Percentiles rank a stretch among this genome's conserved stretches.
These are phyloP conservation scores for Tenodera sinensis DNA, from an alignment of 2,888 invertebrate genomes.

Conservation along the genomic window DNA sequence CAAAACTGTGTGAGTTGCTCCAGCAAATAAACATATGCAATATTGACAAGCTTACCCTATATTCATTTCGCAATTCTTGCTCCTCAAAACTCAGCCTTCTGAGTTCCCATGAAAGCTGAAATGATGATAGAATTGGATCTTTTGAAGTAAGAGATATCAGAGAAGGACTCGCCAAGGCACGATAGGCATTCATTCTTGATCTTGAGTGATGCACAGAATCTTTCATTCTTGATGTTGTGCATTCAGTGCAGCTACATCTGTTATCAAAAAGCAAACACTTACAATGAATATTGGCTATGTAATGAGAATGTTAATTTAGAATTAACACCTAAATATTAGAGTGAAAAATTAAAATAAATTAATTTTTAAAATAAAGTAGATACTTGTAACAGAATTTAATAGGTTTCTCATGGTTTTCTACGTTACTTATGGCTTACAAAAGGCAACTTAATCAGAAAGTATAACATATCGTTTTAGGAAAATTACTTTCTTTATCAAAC, in stretches of 20 bases:
- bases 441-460: no score
- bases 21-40: background rate
- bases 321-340: no score
- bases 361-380: background rate
- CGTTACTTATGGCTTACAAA: no score
- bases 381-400: background rate
- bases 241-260: background rate
- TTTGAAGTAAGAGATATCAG: constrained; percentile 3
- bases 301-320: no score
- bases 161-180: constrained; percentile 5
- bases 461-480: no score
- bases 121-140: background rate
- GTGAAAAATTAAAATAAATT: background rate
- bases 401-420: background rate
- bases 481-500: no score
- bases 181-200: background rate
- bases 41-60: background rate
- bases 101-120: constrained; percentile 1
- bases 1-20: background rate
- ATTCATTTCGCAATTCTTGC: background rate
- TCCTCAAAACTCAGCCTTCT: background rate
- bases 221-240: background rate
- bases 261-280: background rate
- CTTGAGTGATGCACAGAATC: background rate
- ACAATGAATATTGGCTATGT: no score